These are phyloP conservation scores for Diarsia rubi DNA, from an alignment of 2,888 invertebrate species.

Conservation along the genomic window DNA sequence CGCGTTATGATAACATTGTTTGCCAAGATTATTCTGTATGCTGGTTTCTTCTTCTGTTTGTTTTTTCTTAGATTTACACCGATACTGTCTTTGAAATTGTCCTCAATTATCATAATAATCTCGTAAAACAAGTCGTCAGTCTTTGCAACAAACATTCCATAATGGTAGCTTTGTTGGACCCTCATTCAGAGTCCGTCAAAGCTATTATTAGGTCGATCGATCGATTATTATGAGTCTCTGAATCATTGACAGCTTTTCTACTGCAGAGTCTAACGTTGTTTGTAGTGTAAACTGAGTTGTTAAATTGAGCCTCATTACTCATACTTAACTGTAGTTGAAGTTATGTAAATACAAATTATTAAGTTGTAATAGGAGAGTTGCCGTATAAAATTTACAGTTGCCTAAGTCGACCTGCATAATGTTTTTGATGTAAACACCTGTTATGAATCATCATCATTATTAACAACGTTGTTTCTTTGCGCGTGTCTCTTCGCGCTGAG, in stretches of 20 bases:
- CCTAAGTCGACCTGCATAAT: neutral
- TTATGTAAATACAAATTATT: conserved; percentile 33
- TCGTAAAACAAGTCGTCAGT: neutral
- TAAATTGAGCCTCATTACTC: conserved; percentile 1
- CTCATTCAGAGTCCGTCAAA: neutral
- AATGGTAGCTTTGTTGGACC: neutral
- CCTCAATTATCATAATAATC: too few relatives aligned
- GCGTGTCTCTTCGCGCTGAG: neutral
- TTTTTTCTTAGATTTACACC: neutral
- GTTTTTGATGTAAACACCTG: neutral
- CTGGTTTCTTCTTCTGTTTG: neutral
- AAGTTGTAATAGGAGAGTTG: neutral
- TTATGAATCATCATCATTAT: neutral
- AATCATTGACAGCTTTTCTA: neutral
- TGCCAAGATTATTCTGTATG: conserved; percentile 3
- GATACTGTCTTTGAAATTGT: too few relatives aligned
- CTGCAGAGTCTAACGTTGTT: neutral
- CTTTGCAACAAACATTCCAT: neutral
- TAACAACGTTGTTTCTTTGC: neutral
- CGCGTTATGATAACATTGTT: conserved; percentile 23
- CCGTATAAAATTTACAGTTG: conserved; percentile 26
- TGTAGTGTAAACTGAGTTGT: neutral
- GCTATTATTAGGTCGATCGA: neutral
- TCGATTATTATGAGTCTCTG: neutral
- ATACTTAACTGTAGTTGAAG: conserved; percentile 27